phyloP scores from a whole-genome alignment of 1,140 invertebrate genomes.

The Temnothorax nylanderi region DNA sequence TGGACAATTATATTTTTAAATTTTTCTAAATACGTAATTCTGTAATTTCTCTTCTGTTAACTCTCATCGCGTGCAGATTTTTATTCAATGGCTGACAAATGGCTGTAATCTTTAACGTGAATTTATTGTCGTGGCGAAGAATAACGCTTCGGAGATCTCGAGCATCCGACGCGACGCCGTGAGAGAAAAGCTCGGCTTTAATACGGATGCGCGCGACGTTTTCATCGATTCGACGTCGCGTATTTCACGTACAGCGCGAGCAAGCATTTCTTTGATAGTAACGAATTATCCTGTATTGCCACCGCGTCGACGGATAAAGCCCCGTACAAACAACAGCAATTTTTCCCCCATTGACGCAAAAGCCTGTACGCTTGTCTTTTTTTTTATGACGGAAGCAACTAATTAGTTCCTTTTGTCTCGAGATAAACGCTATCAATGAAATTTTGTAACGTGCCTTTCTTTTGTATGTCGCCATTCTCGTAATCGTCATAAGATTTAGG shows the following conservation, averaged over 20 bases:
- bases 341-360: slow-evolving; percentile 20
- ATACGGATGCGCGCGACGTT: slow-evolving; percentile 80
- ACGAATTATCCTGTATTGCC: slow-evolving; percentile 67
- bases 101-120: slow-evolving; percentile 4
- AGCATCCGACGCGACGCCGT: background rate
- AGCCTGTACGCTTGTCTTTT: background rate
- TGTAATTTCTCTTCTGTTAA: background rate
- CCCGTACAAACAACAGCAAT: slow-evolving; percentile 13
- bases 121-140: slow-evolving; percentile 1
- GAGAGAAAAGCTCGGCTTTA: slow-evolving; percentile 73
- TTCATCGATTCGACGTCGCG: slow-evolving; percentile 79
- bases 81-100: background rate
- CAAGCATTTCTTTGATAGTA: slow-evolving; percentile 64
- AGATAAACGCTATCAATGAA: slow-evolving; percentile 15
- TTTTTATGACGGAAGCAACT: background rate
- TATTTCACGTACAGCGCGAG: slow-evolving; percentile 67
- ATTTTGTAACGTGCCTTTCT: background rate
- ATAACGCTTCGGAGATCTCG: slow-evolving; percentile 28
- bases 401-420: background rate
- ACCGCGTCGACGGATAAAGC: slow-evolving; percentile 15
- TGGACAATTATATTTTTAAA: background rate
- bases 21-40: background rate
- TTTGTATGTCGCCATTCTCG: slow-evolving; percentile 31
- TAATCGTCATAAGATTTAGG: slow-evolving; percentile 60
- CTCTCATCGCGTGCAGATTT: slow-evolving; percentile 2